Evolutionary conservation across 1,140 invertebrate genomes (phyloP).

Genomic region (Diabrotica undecimpunctata): DNA sequence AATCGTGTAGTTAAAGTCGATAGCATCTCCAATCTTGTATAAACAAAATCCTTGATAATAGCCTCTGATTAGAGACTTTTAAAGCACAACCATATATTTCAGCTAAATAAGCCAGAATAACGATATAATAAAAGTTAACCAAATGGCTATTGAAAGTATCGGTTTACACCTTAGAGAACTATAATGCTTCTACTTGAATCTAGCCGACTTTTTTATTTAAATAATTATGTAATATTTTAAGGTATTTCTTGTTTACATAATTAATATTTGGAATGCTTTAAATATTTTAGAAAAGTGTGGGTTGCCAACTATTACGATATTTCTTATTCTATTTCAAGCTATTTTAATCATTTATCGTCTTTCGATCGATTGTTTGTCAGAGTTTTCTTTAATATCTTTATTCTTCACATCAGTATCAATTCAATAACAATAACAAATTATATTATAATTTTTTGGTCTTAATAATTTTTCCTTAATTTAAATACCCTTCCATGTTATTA

Average conservation of each 20-base stretch:
- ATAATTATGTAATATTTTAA: background rate
- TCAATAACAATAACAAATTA: too few species aligned
- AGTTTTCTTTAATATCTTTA: too few species aligned
- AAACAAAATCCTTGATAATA: background rate
- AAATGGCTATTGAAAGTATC: background rate
- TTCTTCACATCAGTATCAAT: too few species aligned
- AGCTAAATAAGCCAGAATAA: background rate
- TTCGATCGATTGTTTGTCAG: too few species aligned
- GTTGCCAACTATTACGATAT: too few species aligned
- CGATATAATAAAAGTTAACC: background rate
- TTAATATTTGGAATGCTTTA: background rate
- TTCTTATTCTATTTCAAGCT: too few species aligned
- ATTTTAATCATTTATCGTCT: too few species aligned
- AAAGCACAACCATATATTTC: background rate
- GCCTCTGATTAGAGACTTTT: background rate
- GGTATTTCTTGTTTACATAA: background rate
- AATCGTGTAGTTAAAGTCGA: background rate
- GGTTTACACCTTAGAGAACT: background rate
- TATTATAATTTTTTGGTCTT: too few species aligned
- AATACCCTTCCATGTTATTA: too few species aligned
- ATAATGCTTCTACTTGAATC: conserved; percentile 3
- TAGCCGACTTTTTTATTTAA: background rate
- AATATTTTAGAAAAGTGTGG: too few species aligned
- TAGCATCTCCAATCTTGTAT: background rate
- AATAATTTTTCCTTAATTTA: too few species aligned